These are phyloP conservation scores for Casuarius casuarius DNA, from an alignment of 2,113 vertebrate genomes.

Conservation along the genomic window DNA sequence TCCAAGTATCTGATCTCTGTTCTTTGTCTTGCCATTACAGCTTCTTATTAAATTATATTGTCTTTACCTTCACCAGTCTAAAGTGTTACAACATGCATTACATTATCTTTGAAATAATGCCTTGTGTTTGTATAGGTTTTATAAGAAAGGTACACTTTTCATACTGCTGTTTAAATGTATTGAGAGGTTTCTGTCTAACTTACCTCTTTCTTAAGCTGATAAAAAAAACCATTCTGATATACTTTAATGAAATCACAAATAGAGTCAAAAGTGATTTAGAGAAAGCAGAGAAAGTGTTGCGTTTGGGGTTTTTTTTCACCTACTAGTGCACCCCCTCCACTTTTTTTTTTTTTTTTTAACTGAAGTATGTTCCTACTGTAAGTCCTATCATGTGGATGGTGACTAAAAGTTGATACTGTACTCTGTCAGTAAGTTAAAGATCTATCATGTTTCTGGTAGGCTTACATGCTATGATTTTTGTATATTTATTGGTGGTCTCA, in stretches of 20 bases:
- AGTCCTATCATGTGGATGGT: neutral
- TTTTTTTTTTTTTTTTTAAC: neutral
- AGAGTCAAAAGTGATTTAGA: neutral
- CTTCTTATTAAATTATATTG: neutral
- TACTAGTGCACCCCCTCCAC: accelerated
- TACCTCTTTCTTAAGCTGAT: neutral
- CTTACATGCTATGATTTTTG: neutral
- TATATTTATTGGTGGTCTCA: neutral
- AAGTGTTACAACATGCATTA: neutral
- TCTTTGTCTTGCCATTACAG: neutral
- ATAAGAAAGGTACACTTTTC: neutral
- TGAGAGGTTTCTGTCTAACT: neutral
- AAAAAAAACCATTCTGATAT: neutral
- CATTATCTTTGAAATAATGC: neutral
- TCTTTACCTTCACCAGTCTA: neutral
- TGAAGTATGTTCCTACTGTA: neutral
- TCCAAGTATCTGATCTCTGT: neutral
- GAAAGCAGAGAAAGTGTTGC: neutral
- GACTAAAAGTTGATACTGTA: neutral
- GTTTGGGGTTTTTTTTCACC: neutral
- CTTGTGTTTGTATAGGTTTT: neutral
- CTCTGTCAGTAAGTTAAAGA: neutral
- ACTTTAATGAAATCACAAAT: neutral
- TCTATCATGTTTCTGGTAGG: neutral
- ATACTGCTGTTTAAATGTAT: neutral